A percentile compares a stretch with the other conserved stretches of the same genome.
Conservation (phyloP, 2,888 invertebrate species). For the Thereva nobilitata region DNA sequence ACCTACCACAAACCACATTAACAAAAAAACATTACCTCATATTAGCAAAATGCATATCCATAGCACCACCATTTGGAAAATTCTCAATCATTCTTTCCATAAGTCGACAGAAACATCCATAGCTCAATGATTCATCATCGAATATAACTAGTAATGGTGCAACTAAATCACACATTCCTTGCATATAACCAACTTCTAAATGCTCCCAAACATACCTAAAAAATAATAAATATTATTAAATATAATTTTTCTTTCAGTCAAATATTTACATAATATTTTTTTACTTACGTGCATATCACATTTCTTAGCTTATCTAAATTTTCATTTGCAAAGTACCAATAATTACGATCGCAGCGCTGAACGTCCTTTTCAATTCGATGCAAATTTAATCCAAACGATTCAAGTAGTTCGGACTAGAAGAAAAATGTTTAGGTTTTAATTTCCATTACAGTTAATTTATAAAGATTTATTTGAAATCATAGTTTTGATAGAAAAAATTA, state of each 20-base stretch:
- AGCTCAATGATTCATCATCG: constrained; percentile 88
- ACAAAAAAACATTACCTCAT: constrained; percentile 69
- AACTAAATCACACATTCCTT: constrained; percentile 96
- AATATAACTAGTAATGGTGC: constrained; percentile 91
- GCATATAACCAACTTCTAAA: constrained; percentile 92
- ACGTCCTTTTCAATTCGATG: constrained; percentile 97
- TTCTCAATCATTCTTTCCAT: constrained; percentile 92
- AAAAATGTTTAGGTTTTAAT: constrained; percentile 21
- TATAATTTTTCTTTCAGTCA: background rate
- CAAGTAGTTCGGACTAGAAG: constrained; percentile 79
- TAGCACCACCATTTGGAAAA: constrained; percentile 89
- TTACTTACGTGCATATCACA: constrained; percentile 91
- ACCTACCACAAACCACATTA: no score
- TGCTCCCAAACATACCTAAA: constrained; percentile 95
- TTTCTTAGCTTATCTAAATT: constrained; percentile 91
- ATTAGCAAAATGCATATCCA: constrained; percentile 95
- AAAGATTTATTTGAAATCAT: no score
- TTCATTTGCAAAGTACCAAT: constrained; percentile 86
- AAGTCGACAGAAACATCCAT: constrained; percentile 87
- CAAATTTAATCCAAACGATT: constrained; percentile 83
- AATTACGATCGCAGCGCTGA: constrained; percentile 91
- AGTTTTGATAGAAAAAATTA: no score
- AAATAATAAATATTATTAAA: background rate
- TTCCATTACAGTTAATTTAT: no score
- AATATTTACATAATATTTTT: background rate